Conservation (phyloP, 2,113 vertebrate species). For the Lanius collurio region DNA sequence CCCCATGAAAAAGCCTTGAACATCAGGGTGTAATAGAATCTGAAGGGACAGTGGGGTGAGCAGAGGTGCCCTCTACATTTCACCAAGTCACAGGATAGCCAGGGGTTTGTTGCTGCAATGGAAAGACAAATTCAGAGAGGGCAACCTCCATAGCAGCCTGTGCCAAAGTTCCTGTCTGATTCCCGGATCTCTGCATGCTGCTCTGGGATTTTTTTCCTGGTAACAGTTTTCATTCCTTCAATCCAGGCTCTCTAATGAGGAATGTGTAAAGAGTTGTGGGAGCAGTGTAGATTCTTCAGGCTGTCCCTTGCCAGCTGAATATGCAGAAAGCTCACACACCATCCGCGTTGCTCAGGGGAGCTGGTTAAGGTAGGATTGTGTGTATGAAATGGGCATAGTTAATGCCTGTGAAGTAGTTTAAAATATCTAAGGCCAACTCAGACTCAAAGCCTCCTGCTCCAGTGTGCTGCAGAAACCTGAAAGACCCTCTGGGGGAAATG, state of each 20-base stretch:
- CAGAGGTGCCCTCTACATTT: neutral
- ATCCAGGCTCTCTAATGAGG: slow-evolving; percentile 10
- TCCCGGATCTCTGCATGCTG: neutral
- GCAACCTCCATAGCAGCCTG: neutral
- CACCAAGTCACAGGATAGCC: neutral
- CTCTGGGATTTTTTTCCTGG: neutral
- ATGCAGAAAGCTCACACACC: slow-evolving; percentile 50
- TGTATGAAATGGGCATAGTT: slow-evolving; percentile 7
- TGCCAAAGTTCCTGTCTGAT: neutral
- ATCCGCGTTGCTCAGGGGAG: slow-evolving; percentile 9
- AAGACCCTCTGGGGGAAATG: neutral
- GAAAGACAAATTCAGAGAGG: neutral
- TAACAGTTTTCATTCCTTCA: slow-evolving; percentile 1
- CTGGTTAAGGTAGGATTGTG: slow-evolving; percentile 27
- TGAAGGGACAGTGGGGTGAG: neutral
- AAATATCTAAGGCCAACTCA: neutral
- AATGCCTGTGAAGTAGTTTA: slow-evolving; percentile 30
- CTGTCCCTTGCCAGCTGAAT: slow-evolving; percentile 55
- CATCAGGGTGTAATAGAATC: neutral
- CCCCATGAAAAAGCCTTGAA: neutral
- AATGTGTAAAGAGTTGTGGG: slow-evolving; percentile 23
- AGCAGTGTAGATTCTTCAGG: neutral
- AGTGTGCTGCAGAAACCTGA: neutral
- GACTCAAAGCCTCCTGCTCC: neutral
- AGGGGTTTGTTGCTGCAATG: neutral